Conservation (phyloP, 2,113 vertebrate genomes). For the Seriola aureovittata region DNA sequence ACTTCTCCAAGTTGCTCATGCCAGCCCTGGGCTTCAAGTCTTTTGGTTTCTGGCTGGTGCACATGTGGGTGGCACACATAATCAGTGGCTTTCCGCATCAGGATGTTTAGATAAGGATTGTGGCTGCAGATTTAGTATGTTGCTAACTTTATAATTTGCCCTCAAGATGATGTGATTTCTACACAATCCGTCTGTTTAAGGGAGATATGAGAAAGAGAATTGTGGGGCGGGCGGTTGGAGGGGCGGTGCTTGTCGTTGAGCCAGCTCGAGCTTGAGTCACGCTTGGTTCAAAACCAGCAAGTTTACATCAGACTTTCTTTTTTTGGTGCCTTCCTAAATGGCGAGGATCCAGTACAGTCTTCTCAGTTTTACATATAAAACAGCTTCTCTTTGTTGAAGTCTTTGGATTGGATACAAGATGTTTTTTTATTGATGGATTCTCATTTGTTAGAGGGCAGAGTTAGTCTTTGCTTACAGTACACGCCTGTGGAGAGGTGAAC, state of each 20-base stretch:
- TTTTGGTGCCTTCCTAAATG: slow-evolving; percentile 1
- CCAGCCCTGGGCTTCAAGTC: slow-evolving; percentile 24
- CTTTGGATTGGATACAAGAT: not conserved
- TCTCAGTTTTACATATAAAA: not conserved
- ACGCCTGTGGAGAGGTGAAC: slow-evolving; percentile 37
- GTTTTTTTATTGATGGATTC: not conserved
- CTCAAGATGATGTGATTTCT: slow-evolving; percentile 56
- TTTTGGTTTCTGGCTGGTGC: slow-evolving; percentile 55
- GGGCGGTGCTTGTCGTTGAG: not conserved
- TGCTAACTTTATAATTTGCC: slow-evolving; percentile 57
- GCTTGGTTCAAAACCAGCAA: slow-evolving; percentile 19
- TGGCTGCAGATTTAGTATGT: slow-evolving; percentile 57
- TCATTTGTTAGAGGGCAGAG: slow-evolving; percentile 4
- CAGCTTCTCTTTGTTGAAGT: not conserved
- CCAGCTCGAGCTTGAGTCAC: slow-evolving; percentile 14
- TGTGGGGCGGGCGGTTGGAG: not conserved
- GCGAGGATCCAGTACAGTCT: not conserved
- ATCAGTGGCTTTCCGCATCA: slow-evolving; percentile 71
- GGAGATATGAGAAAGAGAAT: slow-evolving; percentile 43
- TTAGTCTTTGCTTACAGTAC: slow-evolving; percentile 41
- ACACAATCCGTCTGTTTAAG: slow-evolving; percentile 24
- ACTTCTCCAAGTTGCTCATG: not conserved
- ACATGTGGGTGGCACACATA: slow-evolving; percentile 65
- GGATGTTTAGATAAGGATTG: slow-evolving; percentile 75
- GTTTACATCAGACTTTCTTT: slow-evolving; percentile 5